Evolutionary conservation across 2,888 invertebrate genomes (phyloP).

Genomic region (Diplazon laetatorius): DNA sequence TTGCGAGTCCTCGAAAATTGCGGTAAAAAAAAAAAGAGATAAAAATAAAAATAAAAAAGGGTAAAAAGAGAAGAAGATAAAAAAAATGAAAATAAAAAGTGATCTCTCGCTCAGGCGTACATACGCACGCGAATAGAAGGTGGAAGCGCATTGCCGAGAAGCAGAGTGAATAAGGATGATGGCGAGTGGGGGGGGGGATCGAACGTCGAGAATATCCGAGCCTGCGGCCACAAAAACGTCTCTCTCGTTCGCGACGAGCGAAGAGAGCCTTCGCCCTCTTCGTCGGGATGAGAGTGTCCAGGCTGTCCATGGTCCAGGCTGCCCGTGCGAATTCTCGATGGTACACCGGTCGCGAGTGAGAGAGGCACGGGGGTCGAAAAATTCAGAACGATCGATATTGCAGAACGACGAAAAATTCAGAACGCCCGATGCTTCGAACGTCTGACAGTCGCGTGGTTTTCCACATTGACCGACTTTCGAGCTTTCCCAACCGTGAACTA

Average conservation of each 20-base stretch:
- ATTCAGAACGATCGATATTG: slow-evolving; percentile 29
- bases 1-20: slow-evolving; percentile 34
- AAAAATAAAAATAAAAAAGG: too few species aligned
- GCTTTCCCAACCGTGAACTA: too few species aligned
- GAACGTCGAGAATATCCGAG: slow-evolving; percentile 48
- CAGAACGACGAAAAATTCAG: too few species aligned
- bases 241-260: slow-evolving; percentile 47
- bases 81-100: too few species aligned
- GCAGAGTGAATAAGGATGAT: slow-evolving; percentile 39
- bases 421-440: too few species aligned
- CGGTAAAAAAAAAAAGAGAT: slow-evolving; percentile 28
- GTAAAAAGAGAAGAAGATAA: too few species aligned
- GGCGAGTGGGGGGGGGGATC: slow-evolving; percentile 43
- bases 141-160: slow-evolving; percentile 29
- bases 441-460: too few species aligned
- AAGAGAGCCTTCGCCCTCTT: slow-evolving; percentile 46
- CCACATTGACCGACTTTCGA: too few species aligned
- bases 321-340: slow-evolving; percentile 80
- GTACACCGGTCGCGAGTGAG: slow-evolving; percentile 70
- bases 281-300: slow-evolving; percentile 77
- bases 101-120: slow-evolving; percentile 29
- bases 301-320: too few species aligned
- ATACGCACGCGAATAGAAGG: slow-evolving; percentile 14
- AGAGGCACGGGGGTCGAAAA: slow-evolving; percentile 44
- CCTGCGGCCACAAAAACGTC: slow-evolving; percentile 57